These are phyloP conservation scores for Amphiprion clarkii DNA, from an alignment of 2,797 vertebrate species.

Conservation along the genomic window DNA sequence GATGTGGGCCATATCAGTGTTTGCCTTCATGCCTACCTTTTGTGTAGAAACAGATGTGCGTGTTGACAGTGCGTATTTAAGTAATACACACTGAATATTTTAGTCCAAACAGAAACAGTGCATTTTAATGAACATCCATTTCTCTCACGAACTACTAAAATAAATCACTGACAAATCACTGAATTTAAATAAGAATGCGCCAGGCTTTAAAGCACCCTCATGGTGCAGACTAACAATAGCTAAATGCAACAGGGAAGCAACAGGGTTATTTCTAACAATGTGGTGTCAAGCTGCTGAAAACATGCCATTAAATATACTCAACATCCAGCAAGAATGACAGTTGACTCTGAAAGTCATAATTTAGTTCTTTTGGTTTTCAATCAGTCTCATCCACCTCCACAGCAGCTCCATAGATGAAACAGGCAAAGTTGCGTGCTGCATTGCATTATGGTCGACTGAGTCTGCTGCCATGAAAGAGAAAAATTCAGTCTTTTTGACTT, in stretches of 20 bases:
- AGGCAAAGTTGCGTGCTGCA: neutral
- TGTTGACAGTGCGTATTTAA: conserved; percentile 38
- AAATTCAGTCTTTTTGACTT: neutral
- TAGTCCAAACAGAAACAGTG: conserved; percentile 34
- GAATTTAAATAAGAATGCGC: conserved; percentile 35
- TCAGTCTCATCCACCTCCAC: neutral
- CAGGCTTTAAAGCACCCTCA: conserved; percentile 1
- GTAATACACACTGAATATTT: conserved; percentile 51
- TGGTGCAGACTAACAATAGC: neutral
- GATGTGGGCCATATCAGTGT: neutral
- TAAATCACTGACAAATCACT: conserved; percentile 28
- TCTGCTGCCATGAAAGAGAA: neutral
- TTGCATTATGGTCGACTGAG: conserved; percentile 6
- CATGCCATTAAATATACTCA: neutral
- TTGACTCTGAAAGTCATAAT: neutral
- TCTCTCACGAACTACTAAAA: conserved; percentile 28
- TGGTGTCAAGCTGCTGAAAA: neutral
- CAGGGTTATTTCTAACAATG: neutral
- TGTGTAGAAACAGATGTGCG: conserved; percentile 34
- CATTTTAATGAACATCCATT: conserved; percentile 59
- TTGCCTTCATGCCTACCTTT: conserved; percentile 12
- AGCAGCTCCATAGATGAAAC: neutral
- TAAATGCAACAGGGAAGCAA: neutral
- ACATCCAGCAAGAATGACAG: neutral
- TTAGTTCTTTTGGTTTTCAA: neutral